These are phyloP conservation scores for Calliopsis andreniformis DNA, from an alignment of 1,140 invertebrate genomes.

Conservation along the genomic window DNA sequence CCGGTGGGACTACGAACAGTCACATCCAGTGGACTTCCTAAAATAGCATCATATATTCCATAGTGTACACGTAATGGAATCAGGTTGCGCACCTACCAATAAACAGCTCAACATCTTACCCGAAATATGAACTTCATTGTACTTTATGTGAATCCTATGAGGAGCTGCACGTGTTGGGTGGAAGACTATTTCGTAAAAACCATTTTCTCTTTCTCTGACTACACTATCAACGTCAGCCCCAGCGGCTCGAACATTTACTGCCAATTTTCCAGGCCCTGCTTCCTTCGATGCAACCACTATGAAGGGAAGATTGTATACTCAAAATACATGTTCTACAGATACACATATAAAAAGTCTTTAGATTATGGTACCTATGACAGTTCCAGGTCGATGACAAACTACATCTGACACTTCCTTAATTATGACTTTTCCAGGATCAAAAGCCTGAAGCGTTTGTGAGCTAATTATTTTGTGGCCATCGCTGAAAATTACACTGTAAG, in stretches of 20 bases:
- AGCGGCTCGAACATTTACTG: slow-evolving; percentile 89
- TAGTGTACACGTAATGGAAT: neutral
- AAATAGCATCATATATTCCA: slow-evolving; percentile 43
- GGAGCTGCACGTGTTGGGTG: slow-evolving; percentile 90
- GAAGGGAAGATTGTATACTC: slow-evolving; percentile 41
- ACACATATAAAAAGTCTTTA: neutral
- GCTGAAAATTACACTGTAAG: slow-evolving; percentile 83
- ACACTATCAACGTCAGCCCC: slow-evolving; percentile 91
- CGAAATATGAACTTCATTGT: slow-evolving; percentile 78
- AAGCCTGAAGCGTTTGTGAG: slow-evolving; percentile 89
- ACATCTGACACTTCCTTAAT: slow-evolving; percentile 90
- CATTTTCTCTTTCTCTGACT: slow-evolving; percentile 87
- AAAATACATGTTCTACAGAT: neutral
- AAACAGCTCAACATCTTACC: slow-evolving; percentile 57
- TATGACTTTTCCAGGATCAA: slow-evolving; percentile 91
- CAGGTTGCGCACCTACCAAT: neutral
- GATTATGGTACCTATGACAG: slow-evolving; percentile 84
- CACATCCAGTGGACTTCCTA: slow-evolving; percentile 95
- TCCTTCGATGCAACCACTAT: slow-evolving; percentile 85
- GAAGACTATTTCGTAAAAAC: slow-evolving; percentile 91
- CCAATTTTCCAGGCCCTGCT: slow-evolving; percentile 92
- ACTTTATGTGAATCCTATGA: slow-evolving; percentile 86
- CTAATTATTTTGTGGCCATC: slow-evolving; percentile 82
- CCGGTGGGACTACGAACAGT: slow-evolving; percentile 98
- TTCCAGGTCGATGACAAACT: slow-evolving; percentile 91